Evolutionary conservation across 2,888 invertebrate species (phyloP).

Genomic region (Cheilosia grossa): DNA sequence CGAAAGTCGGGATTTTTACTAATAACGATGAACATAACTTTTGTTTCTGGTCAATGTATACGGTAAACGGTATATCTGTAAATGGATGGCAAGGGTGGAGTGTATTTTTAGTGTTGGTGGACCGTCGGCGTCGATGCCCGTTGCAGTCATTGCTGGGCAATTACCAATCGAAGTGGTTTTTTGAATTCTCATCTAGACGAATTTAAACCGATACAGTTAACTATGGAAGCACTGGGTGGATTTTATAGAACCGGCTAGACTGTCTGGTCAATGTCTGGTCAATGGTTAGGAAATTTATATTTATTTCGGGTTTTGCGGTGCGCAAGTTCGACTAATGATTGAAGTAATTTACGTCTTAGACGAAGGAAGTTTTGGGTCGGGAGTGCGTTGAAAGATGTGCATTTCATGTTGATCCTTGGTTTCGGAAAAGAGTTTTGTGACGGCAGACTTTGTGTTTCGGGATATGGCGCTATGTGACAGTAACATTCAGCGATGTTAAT

Average conservation of each 20-base stretch:
- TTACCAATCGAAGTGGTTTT: slow-evolving; percentile 69
- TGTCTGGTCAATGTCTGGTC: not conserved
- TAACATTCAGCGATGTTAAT: too few species aligned
- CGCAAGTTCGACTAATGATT: slow-evolving; percentile 30
- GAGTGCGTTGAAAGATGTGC: too few species aligned
- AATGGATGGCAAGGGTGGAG: not conserved
- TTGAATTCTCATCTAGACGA: slow-evolving; percentile 71
- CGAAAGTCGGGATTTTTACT: slow-evolving; percentile 63
- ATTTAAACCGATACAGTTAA: slow-evolving; percentile 49
- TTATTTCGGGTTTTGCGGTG: slow-evolving; percentile 59
- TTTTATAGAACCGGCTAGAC: slow-evolving; percentile 60
- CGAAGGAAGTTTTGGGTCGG: too few species aligned
- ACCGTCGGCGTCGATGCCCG: slow-evolving; percentile 17
- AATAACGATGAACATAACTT: slow-evolving; percentile 74
- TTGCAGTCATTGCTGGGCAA: slow-evolving; percentile 64
- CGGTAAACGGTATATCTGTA: slow-evolving; percentile 16
- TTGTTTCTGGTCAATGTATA: slow-evolving; percentile 60
- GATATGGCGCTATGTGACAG: too few species aligned
- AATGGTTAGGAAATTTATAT: slow-evolving; percentile 57
- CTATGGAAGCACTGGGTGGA: slow-evolving; percentile 14
- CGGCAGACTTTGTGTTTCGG: too few species aligned
- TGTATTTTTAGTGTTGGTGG: slow-evolving; percentile 24
- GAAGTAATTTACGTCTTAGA: slow-evolving; percentile 31
- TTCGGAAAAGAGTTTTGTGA: too few species aligned
- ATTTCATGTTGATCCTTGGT: too few species aligned